phyloP scores from a whole-genome alignment of 2,113 vertebrate species.

The Lipophrys pholis region DNA sequence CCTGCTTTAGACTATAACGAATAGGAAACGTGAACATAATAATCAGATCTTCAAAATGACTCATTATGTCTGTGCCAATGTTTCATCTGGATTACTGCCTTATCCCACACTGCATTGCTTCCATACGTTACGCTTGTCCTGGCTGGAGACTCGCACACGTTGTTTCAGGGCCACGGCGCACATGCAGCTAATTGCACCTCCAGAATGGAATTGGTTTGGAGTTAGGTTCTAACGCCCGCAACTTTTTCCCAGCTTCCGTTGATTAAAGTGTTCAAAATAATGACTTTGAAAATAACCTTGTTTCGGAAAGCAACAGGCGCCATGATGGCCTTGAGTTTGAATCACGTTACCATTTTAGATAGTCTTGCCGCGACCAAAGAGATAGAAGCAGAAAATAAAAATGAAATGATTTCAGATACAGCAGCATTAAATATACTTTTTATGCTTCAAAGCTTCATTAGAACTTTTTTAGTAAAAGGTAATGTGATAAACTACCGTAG shows the following conservation, averaged over 20 bases:
- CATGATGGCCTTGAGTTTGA: neutral
- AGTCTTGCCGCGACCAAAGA: too few species aligned
- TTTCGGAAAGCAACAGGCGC: neutral
- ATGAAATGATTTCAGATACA: too few species aligned
- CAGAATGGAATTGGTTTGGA: neutral
- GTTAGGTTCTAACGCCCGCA: neutral
- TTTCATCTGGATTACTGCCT: constrained; percentile 9
- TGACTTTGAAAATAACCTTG: neutral
- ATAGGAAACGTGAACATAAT: constrained; percentile 13
- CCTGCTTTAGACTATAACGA: neutral
- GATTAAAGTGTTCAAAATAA: neutral
- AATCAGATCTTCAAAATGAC: constrained; percentile 2
- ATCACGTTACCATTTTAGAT: too few species aligned
- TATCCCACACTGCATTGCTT: constrained; percentile 19
- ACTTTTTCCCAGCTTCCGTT: neutral
- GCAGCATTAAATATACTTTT: too few species aligned
- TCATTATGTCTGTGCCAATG: neutral
- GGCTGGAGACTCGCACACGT: constrained; percentile 17
- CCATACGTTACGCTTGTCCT: constrained; percentile 19
- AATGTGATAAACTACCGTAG: too few species aligned
- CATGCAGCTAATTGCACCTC: neutral
- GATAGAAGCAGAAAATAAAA: too few species aligned
- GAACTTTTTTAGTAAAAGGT: too few species aligned
- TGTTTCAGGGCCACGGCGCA: neutral
- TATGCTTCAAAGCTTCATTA: too few species aligned